Base-by-base conservation (phyloP, 2,113 vertebrate genomes). In the Triplophysa dalaica region DNA sequence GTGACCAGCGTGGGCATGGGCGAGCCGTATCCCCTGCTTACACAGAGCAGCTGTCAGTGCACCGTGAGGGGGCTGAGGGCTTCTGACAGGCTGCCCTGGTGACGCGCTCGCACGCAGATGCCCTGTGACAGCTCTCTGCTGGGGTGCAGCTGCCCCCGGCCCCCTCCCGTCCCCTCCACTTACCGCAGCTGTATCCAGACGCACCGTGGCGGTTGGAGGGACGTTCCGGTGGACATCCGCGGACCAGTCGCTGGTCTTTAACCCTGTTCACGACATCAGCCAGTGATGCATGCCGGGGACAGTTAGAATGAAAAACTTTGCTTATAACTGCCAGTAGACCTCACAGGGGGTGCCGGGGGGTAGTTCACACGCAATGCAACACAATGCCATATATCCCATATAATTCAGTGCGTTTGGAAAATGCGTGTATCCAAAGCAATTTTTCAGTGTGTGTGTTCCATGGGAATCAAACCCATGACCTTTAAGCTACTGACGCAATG, bases 91-190 rank as follows among this genome's bases (percentile, higher is more conserved):
- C 86, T 87, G 88, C 74, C 86, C 64, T 43, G 38, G 56, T 64
- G 63, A 67, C 22, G 38, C 16, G 50, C 64, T 62, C 74, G 17
- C 87, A 91, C 82, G 82, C 87, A 89, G 90, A 93, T 91, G 90
- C 89, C 89, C 90, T 77, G 79, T 88, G 92, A 92, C 91, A 93
- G 89, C 81, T 91, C 91, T 54, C 89, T 61, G 85, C 91, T 86
- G 89, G 90, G 88, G 90, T 84, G 88, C 91, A 90, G 90, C 88
- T 87, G 81, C 86, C 90, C 89, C 87, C 88, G 83, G 79, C 76
- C 81, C 65, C 75, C 17, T 69, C 24, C 67, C 69, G 75, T 80
- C 68, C 50, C 68, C 29, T 72, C 48, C 68, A 75, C 84, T 78
- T 69, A 79, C 80, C 64, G 65, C 77, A 58, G 43, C 45, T 54